phyloP scores from a whole-genome alignment of 2,797 vertebrate genomes.

The Neosalanx taihuensis region DNA sequence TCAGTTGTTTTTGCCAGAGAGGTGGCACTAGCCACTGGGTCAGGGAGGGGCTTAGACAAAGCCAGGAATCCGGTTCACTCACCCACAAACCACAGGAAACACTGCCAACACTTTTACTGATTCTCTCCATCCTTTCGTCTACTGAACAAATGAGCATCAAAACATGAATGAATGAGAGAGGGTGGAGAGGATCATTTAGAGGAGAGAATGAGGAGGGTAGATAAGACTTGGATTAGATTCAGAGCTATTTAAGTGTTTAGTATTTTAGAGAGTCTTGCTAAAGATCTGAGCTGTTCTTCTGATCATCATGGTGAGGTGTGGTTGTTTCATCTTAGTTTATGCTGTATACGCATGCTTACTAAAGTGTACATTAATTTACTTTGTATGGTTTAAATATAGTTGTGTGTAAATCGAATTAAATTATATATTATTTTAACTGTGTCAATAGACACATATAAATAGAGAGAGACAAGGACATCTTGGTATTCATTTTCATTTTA shows the following conservation, averaged over 20 bases:
- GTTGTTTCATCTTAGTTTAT: too few relatives aligned
- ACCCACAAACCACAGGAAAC: constrained; percentile 53
- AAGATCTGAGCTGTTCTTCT: not conserved
- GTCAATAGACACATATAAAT: too few relatives aligned
- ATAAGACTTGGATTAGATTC: not conserved
- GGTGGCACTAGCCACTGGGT: constrained; percentile 52
- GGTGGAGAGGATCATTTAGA: constrained; percentile 20
- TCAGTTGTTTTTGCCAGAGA: constrained; percentile 55
- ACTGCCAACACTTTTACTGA: constrained; percentile 37
- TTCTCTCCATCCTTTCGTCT: constrained; percentile 38
- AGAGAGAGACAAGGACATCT: too few relatives aligned
- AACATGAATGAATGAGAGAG: constrained; percentile 29
- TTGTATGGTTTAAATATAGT: too few relatives aligned
- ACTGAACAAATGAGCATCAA: constrained; percentile 8
- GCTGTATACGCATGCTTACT: too few relatives aligned
- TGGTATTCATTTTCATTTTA: too few relatives aligned
- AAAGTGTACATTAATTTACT: too few relatives aligned
- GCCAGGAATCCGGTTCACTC: constrained; percentile 61
- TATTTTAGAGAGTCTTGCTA: not conserved
- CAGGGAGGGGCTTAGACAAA: constrained; percentile 50
- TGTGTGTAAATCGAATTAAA: too few relatives aligned
- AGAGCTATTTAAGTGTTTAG: not conserved
- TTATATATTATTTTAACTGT: too few relatives aligned
- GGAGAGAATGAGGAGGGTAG: not conserved
- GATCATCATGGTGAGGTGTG: too few relatives aligned